A percentile compares a stretch with the other conserved stretches of the same genome.
Conservation (phyloP, 2,113 vertebrate species). For the Engraulis encrasicolus region DNA sequence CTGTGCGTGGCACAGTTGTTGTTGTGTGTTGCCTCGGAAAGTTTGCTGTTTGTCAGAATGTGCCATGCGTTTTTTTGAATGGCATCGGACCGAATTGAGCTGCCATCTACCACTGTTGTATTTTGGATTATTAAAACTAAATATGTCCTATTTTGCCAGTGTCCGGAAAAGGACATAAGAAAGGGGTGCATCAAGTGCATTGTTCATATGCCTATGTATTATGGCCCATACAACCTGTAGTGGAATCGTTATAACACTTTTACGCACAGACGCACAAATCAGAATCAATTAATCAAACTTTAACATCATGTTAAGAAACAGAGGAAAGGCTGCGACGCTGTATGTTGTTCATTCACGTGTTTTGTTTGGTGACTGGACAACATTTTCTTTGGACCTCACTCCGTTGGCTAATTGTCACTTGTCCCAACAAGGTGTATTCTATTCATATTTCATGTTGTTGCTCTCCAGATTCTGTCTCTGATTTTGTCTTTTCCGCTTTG, state of each 20-base stretch:
- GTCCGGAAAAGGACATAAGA: no score
- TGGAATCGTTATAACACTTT: background rate
- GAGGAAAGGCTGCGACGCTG: background rate
- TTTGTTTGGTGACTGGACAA: background rate
- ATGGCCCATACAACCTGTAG: background rate
- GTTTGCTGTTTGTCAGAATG: background rate
- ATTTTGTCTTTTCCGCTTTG: background rate
- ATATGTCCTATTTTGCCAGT: no score
- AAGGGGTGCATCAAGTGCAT: no score
- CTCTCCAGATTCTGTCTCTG: background rate
- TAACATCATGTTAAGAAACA: background rate
- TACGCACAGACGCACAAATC: background rate
- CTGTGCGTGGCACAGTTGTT: no score
- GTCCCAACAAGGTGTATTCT: no score
- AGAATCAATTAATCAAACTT: background rate
- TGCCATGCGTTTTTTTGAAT: no score
- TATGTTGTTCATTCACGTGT: background rate
- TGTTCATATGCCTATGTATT: background rate
- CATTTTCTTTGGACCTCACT: no score
- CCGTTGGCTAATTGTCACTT: no score
- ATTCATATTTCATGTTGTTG: no score
- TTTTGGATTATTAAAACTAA: background rate
- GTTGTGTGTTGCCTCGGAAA: constrained; percentile 7
- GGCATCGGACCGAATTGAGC: no score
- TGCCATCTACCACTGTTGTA: background rate